phyloP scores from a whole-genome alignment of 2,797 vertebrate genomes.

The Bryconaethiops microstoma region DNA sequence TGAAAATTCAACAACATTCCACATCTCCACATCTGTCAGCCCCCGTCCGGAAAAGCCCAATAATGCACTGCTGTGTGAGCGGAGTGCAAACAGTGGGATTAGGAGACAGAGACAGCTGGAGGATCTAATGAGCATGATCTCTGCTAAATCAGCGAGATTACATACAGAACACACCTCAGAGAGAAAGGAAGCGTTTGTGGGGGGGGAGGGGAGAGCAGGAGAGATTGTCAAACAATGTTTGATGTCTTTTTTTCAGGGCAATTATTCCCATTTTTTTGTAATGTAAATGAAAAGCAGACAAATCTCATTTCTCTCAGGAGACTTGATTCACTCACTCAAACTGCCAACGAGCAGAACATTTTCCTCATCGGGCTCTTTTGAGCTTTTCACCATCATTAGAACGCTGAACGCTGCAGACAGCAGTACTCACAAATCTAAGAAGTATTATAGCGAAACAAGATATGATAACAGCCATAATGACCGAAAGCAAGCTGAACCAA shows the following conservation, averaged over 20 bases:
- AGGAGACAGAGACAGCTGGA: conserved; percentile 44
- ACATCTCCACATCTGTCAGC: conserved; percentile 40
- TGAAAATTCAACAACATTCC: neutral
- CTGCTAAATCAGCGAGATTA: conserved; percentile 39
- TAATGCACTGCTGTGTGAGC: conserved; percentile 49
- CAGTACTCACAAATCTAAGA: neutral
- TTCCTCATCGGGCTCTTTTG: neutral
- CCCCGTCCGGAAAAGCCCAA: conserved; percentile 10
- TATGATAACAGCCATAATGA: conserved; percentile 9
- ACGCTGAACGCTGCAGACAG: neutral
- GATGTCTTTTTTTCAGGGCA: neutral
- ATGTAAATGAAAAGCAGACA: conserved; percentile 16
- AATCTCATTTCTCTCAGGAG: conserved; percentile 7
- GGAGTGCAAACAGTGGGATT: conserved; percentile 52
- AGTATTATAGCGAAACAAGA: conserved; percentile 6
- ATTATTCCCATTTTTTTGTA: conserved; percentile 5
- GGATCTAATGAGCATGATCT: conserved; percentile 48
- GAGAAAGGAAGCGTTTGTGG: neutral
- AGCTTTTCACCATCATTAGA: conserved; percentile 20
- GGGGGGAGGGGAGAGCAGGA: neutral
- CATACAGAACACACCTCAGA: conserved; percentile 30
- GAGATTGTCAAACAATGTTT: neutral
- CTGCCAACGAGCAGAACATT: neutral
- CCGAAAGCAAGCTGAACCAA: neutral
- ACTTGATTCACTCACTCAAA: neutral